Conservation (phyloP, 2,888 invertebrate genomes). For the Anorthoa munda region DNA sequence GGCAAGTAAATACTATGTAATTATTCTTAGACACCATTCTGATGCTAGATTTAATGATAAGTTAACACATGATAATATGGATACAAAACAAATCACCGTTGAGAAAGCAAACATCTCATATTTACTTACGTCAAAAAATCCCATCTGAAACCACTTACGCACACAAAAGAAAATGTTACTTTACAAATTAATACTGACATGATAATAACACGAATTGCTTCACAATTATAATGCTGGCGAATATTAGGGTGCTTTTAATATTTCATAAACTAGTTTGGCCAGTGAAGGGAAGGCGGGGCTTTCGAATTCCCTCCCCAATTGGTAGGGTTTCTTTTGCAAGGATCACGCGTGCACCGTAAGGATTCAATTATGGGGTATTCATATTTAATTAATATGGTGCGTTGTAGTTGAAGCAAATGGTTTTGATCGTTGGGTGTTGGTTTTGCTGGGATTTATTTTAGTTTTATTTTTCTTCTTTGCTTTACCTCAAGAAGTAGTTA, state of each 20-base stretch:
- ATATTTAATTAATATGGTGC: constrained; percentile 88
- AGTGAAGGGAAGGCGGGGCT: constrained; percentile 81
- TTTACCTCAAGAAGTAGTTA: neutral
- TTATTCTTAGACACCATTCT: neutral
- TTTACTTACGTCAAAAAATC: constrained; percentile 67
- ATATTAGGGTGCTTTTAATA: constrained; percentile 83
- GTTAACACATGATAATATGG: neutral
- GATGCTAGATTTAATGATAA: constrained; percentile 1
- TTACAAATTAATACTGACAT: constrained; percentile 87
- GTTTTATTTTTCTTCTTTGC: neutral
- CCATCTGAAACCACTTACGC: constrained; percentile 81
- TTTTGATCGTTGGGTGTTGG: constrained; percentile 76
- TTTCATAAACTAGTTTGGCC: constrained; percentile 84
- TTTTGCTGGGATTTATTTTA: constrained; percentile 22
- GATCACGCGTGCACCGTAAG: constrained; percentile 86
- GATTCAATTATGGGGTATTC: constrained; percentile 88
- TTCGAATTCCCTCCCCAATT: constrained; percentile 75
- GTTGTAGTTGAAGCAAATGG: constrained; percentile 64
- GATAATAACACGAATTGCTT: constrained; percentile 88
- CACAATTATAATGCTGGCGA: constrained; percentile 84
- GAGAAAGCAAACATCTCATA: constrained; percentile 45
- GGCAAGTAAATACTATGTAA: too few relatives aligned
- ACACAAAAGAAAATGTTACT: constrained; percentile 71
- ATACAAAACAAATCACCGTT: constrained; percentile 48
- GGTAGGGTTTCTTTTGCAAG: constrained; percentile 74